These are phyloP conservation scores for Toxotes jaculatrix DNA, from an alignment of 2,113 vertebrate genomes.

Conservation along the genomic window DNA sequence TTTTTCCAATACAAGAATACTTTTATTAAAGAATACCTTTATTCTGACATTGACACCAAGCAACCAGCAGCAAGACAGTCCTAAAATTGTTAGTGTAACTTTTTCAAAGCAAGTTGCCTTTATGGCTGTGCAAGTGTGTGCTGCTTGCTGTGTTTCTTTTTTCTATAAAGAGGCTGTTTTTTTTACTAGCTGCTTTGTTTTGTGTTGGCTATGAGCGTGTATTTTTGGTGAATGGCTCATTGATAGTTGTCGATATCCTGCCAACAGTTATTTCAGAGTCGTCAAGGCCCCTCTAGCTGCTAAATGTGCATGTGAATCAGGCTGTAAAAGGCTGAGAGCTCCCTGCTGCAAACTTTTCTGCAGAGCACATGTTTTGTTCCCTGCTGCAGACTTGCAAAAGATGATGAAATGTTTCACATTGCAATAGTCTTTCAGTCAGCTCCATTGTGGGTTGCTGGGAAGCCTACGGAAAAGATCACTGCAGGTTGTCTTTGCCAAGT, in stretches of 20 bases:
- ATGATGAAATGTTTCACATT: constrained; percentile 61
- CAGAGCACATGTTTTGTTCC: constrained; percentile 54
- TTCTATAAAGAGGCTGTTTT: constrained; percentile 39
- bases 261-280: constrained; percentile 55
- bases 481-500: constrained; percentile 37
- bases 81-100: not conserved
- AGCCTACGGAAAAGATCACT: constrained; percentile 22
- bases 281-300: constrained; percentile 40
- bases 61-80: not conserved
- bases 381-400: constrained; percentile 45
- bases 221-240: constrained; percentile 57
- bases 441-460: constrained; percentile 50
- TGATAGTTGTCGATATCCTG: constrained; percentile 57
- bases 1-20: constrained; percentile 1
- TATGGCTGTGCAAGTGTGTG: constrained; percentile 25
- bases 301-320: constrained; percentile 58
- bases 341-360: constrained; percentile 47
- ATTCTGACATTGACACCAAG: constrained; percentile 2
- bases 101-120: constrained; percentile 35
- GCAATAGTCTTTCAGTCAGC: constrained; percentile 48
- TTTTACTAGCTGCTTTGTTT: constrained; percentile 50
- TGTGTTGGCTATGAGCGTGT: constrained; percentile 36
- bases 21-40: not conserved
- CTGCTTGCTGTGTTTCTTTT: constrained; percentile 14
- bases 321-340: constrained; percentile 38